Percentiles rank a stretch among this genome's conserved stretches.
Conservation (phyloP, 2,888 invertebrate species). For the Sylvicola cinctus region DNA sequence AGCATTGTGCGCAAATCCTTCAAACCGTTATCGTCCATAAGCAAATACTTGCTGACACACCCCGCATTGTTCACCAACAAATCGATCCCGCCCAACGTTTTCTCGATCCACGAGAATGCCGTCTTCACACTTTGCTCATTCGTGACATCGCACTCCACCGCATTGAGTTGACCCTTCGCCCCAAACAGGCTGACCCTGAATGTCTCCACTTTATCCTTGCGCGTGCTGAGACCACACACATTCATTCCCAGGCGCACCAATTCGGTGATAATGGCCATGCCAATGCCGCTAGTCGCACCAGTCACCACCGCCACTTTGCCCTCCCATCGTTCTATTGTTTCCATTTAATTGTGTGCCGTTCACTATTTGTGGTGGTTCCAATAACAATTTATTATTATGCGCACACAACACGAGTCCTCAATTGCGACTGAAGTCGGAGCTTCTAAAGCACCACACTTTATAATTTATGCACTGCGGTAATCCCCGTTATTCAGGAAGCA, state of each 20-base stretch:
- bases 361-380: too few relatives aligned
- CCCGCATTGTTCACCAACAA: slow-evolving; percentile 13
- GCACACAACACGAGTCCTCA: too few relatives aligned
- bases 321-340: slow-evolving; percentile 12
- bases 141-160: slow-evolving; percentile 15
- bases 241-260: slow-evolving; percentile 12
- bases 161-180: slow-evolving; percentile 13
- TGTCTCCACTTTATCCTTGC: slow-evolving; percentile 14
- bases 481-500: too few relatives aligned
- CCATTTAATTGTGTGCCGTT: too few relatives aligned
- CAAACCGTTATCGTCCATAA: slow-evolving; percentile 14
- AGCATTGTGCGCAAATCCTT: slow-evolving; percentile 22
- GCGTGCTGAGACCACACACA: slow-evolving; percentile 11
- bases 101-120: slow-evolving; percentile 14
- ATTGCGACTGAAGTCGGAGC: too few relatives aligned
- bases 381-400: too few relatives aligned
- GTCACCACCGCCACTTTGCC: slow-evolving; percentile 13
- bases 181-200: slow-evolving; percentile 12
- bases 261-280: slow-evolving; percentile 11
- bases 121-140: slow-evolving; percentile 11
- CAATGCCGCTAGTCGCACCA: slow-evolving; percentile 11
- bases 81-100: slow-evolving; percentile 14
- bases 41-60: slow-evolving; percentile 11
- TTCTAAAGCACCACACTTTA: too few relatives aligned
- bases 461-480: too few relatives aligned